Base-by-base conservation (phyloP, 1,140 invertebrate species). In the Danaus plexippus region DNA sequence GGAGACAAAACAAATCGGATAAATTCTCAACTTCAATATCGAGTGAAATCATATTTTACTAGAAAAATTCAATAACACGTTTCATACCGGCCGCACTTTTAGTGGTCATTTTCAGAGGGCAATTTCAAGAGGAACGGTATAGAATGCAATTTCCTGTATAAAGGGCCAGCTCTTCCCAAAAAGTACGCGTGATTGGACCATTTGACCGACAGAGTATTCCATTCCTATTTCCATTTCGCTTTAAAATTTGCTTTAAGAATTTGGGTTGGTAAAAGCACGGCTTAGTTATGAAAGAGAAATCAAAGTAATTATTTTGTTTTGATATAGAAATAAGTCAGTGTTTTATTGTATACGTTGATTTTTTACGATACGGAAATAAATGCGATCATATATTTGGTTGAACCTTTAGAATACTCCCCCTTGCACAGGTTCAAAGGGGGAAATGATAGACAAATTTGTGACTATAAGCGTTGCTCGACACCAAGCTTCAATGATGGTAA, bases 91-190 rank as follows among this genome's bases (percentile, higher is more conserved):
- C 43, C 60, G 9, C 51, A 69, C 50, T 66, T 63, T 69, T 32
- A 62, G 65, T 60, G 52, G 64, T 63, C 45, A 15, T 48, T 42
- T 44, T n/a, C 13, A 47, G 57, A 55, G 64, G 62, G 48, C 56
- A 67, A 49, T 65, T 73, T 64, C 66, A 73, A 74, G 72, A 73
- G 71, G 71, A 53, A 63, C 56, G 63, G 68, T 66, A 64, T 65
- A 75, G 69, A 76, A 80, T 80, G 73, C 75, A 80, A 80, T 80
- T 77, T 80, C 69, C 73, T 73, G 66, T 68, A 71, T 68, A 73
- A 71, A 70, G 66, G 69, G 65, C 57, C 57, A 64, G 71, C 69
- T 62, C 52, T 54, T 56, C 55, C 65, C 60, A 61, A 63, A 67
- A 63, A 57, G 58, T 61, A 65, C 58, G 41, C 60, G 63, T 64